Conservation (phyloP, 2,888 invertebrate genomes). For the Apamea epomidion region DNA sequence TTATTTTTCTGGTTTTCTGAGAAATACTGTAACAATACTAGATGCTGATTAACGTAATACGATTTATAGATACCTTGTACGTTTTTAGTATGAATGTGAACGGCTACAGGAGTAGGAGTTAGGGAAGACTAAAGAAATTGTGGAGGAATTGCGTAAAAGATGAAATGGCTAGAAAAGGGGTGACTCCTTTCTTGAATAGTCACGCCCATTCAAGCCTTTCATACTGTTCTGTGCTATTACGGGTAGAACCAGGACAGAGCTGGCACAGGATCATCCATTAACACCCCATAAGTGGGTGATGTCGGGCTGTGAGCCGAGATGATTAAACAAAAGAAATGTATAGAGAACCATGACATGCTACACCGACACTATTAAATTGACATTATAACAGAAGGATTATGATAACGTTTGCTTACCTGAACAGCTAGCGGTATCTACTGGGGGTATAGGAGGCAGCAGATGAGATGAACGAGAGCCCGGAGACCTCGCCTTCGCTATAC, state of each 20-base stretch:
- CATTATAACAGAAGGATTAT: not conserved
- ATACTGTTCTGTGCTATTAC: too few species aligned
- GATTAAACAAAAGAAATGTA: not conserved
- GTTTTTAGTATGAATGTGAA: not conserved
- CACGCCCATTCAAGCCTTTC: not conserved
- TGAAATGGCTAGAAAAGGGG: not conserved
- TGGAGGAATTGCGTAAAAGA: not conserved
- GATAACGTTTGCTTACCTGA: constrained; percentile 37
- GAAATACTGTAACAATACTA: not conserved
- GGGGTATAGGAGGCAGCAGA: constrained; percentile 67
- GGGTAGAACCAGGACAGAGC: not conserved
- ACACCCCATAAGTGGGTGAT: not conserved
- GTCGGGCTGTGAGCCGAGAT: not conserved
- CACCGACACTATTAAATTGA: too few species aligned
- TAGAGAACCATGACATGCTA: not conserved
- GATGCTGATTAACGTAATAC: not conserved
- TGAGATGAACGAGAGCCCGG: constrained; percentile 50
- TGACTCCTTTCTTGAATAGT: too few species aligned
- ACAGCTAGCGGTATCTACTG: constrained; percentile 37
- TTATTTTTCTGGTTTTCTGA: not conserved
- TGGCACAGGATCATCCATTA: not conserved
- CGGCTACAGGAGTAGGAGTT: not conserved
- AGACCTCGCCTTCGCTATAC: constrained; percentile 11
- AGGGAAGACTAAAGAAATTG: not conserved
- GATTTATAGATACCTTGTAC: not conserved